Evolutionary conservation across 2,888 invertebrate genomes (phyloP), one percentile per base, ranked within the genome.

Genomic region (Tiliacea aurago): DNA sequence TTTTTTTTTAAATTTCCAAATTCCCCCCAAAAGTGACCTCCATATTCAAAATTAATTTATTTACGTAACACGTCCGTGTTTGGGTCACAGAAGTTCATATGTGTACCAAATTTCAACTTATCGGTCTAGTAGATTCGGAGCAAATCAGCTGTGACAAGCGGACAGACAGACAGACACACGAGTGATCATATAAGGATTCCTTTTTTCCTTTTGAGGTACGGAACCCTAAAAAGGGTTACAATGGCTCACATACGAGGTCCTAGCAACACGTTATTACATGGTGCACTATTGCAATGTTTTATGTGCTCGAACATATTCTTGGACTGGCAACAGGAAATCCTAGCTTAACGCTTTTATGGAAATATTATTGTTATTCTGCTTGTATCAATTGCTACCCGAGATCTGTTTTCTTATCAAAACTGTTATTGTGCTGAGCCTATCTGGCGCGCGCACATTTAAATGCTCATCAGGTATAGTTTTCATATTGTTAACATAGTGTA

Each of bases 341-440:
- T 68, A 61, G 81, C 62, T 79, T 68, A 73, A 75, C 61, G 69
- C 61, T 76, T 79, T 76, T 81, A 84, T 85, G 85, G 76, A 85
- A 85, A 85, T 85, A 85, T 76, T 76, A 85, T 84, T 84, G 84
- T 81, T 69, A 83, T 78, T 76, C 43, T 70, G 80, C 55, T 81
- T 74, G 77, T 81, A 74, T 76, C 79, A 85, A 84, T 85, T 80
- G 79, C 77, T 74, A 83, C 63, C 63, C 84, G 81, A 81, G 85
- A 79, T 77, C 81, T 78, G 81, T 76, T 81, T 71, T 77, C 76
- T 78, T 84, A 82, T 85, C 82, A 81, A 49, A 78, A 85, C 58
- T 84, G 85, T 84, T 80, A 85, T 85, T 85, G 74, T 80, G 69
- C 72, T 65, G 62, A 56, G 76, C 73, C 81, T 85, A 85, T 84